These are phyloP conservation scores for Ibycter americanus DNA, from an alignment of 2,797 vertebrate genomes.

Conservation along the genomic window DNA sequence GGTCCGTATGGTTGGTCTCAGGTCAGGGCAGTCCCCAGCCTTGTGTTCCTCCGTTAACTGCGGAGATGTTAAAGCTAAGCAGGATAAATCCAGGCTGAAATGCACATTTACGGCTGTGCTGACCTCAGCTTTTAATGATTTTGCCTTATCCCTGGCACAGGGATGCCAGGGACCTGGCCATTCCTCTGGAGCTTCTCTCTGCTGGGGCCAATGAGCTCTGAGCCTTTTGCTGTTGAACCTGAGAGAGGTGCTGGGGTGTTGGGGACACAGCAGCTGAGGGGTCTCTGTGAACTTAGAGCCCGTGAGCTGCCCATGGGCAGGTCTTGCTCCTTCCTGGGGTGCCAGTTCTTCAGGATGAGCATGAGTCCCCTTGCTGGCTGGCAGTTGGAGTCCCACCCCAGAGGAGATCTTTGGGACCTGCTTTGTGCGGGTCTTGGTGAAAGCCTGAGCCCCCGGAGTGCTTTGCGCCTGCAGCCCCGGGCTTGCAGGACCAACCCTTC, in stretches of 20 bases:
- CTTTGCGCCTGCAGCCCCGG: background rate
- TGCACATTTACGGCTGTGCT: background rate
- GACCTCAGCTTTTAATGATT: background rate
- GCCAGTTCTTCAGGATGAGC: background rate
- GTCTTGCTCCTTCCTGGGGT: background rate
- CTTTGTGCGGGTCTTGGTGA: background rate
- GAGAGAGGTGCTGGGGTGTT: background rate
- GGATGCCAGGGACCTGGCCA: background rate
- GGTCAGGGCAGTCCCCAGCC: background rate
- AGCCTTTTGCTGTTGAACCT: background rate
- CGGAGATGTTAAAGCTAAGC: background rate
- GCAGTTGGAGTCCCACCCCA: background rate
- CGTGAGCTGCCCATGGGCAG: accelerated
- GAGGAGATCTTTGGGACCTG: background rate
- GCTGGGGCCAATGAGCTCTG: background rate
- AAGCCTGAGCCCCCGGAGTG: accelerated
- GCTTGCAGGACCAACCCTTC: accelerated
- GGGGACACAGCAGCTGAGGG: background rate
- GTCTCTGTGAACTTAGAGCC: background rate
- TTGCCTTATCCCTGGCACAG: background rate
- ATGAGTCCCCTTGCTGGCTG: background rate
- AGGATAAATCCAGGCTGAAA: background rate
- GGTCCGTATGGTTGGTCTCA: accelerated
- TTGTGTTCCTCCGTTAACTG: background rate
- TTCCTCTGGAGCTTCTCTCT: background rate